Evolutionary conservation across 1,140 invertebrate genomes (phyloP).

Genomic region (Heliconius eleuchia): DNA sequence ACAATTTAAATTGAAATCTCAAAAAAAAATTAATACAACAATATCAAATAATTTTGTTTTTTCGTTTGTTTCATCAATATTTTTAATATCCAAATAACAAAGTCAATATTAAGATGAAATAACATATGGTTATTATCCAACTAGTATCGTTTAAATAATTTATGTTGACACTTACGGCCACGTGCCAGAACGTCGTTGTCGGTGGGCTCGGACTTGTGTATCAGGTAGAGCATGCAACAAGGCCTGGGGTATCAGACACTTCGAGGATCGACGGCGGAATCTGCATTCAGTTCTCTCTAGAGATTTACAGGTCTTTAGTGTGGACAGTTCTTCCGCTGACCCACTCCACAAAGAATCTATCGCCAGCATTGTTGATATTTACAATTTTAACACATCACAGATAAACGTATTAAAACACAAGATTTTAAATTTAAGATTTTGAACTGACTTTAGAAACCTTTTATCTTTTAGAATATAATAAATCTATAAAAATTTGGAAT

Average conservation of each 20-base stretch:
- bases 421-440: background rate
- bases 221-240: slow-evolving; percentile 60
- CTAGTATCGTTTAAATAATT: background rate
- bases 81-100: background rate
- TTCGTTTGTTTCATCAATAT: too few relatives aligned
- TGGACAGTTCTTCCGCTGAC: slow-evolving; percentile 69
- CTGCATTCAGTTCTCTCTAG: slow-evolving; percentile 79
- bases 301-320: slow-evolving; percentile 58
- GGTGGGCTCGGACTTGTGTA: slow-evolving; percentile 53
- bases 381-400: slow-evolving; percentile 36
- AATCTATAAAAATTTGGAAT: slow-evolving; percentile 45
- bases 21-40: too few relatives aligned
- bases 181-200: slow-evolving; percentile 82
- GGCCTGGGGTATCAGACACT: slow-evolving; percentile 69
- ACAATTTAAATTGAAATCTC: background rate
- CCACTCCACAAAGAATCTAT: slow-evolving; percentile 82
- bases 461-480: background rate
- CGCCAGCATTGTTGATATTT: slow-evolving; percentile 58
- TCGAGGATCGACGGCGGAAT: slow-evolving; percentile 70
- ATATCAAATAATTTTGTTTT: too few relatives aligned
- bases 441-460: background rate
- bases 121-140: background rate
- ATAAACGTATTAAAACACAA: background rate
- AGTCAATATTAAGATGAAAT: background rate
- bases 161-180: slow-evolving; percentile 82